A percentile compares a stretch with the other conserved stretches of the same genome.
These are phyloP conservation scores for Pogona vitticeps DNA, from an alignment of 2,113 vertebrate species.

Conservation along the genomic window DNA sequence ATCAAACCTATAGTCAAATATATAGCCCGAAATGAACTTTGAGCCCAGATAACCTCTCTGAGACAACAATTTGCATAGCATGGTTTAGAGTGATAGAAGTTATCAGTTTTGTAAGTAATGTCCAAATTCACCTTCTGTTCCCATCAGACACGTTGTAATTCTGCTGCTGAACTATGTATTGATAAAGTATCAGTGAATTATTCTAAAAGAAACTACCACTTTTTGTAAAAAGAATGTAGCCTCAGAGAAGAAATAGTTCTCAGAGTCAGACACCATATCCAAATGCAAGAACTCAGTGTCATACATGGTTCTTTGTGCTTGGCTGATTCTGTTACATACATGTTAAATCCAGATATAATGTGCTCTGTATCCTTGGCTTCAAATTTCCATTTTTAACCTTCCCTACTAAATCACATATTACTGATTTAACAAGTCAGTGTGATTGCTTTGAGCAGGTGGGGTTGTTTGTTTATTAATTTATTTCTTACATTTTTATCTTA, in stretches of 20 bases:
- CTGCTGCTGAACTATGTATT: neutral
- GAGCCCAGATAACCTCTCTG: neutral
- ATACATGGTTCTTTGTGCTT: neutral
- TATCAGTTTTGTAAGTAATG: conserved; percentile 3
- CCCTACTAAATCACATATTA: neutral
- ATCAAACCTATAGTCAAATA: neutral
- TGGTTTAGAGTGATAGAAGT: neutral
- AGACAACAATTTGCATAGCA: conserved; percentile 14
- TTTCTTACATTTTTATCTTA: too few relatives aligned
- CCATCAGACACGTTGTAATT: conserved; percentile 25
- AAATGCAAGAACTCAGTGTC: too few relatives aligned
- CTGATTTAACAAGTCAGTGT: neutral
- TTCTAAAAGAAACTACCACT: too few relatives aligned
- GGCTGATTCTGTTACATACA: neutral
- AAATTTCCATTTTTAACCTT: neutral
- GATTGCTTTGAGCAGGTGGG: neutral
- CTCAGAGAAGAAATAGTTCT: neutral
- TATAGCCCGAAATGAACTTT: conserved; percentile 12
- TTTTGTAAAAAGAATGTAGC: conserved; percentile 23
- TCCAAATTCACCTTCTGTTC: conserved; percentile 2
- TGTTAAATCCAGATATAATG: neutral
- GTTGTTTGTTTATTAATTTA: too few relatives aligned
- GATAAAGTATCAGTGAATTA: neutral
- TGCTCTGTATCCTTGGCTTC: neutral
- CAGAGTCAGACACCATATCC: neutral